Base-by-base conservation (phyloP, 1,140 invertebrate species). In the Aphelenchoides fujianensis region DNA sequence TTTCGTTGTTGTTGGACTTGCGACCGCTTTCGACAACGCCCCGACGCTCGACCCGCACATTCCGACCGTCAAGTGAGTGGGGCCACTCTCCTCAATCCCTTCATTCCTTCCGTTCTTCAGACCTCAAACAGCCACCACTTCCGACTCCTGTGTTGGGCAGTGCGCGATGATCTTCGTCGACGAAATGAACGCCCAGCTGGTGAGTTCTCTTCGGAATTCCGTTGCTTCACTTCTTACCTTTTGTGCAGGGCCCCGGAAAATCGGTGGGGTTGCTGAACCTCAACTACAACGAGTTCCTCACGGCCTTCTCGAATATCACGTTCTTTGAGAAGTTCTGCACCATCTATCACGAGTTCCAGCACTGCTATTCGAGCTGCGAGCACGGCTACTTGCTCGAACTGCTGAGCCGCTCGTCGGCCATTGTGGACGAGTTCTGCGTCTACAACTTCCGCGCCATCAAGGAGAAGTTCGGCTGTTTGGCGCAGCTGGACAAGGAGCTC, bases 261-360 rank as follows among this genome's bases (percentile, higher is more conserved):
- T 71, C 82, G 32, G 69, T 70, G 12, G 81, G 80, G 27, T 64
- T 82, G 12, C 69, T 81, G n/a, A 83, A 82, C 54, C 52, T 82
- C n/a, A 84, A 84, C 35, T 82, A 85, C 69, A 84, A 82, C 64
- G 81, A 82, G 28, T 82, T 82, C 61, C 64, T 82, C 19, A 73
- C 64, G 35, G 74, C 81, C n/a, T 82, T 82, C 48, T 80, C 83
- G 2, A 82, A 82, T 68, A 66, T 68, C 1, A 80, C 83, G 5
- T 82, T 82, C 74, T 82, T 82, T 68, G 81, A 82, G 32, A 76
- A 75, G 16, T 82, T 82, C 69, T 82, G 81, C 57, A 82, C 82
- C 16, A 70, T 84, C 34, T 82, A 82, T 52, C 81, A 82, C 53
- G 61, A 66, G 5, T 82, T 82, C 74, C 81, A 82, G 62, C 75